phyloP scores from a whole-genome alignment of 92 coral and sea anemone genomes.

The Paramuricea clavata region DNA sequence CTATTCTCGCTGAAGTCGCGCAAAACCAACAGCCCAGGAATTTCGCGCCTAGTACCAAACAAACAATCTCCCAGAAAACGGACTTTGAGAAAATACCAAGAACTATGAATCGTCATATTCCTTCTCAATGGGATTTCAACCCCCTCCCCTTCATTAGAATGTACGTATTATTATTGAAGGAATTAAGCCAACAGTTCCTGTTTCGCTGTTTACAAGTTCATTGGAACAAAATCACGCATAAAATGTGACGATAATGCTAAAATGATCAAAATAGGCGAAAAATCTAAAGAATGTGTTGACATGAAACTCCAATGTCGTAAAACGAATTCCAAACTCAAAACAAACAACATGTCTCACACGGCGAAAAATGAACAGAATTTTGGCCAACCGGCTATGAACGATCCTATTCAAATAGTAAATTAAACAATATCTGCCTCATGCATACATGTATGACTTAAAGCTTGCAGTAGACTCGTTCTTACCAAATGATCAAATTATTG shows the following conservation, averaged over 20 bases:
- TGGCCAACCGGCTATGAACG: background rate
- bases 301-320: conserved; percentile 3
- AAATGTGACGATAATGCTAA: background rate
- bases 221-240: background rate
- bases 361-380: background rate
- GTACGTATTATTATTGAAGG: background rate
- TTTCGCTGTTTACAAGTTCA: conserved; percentile 5
- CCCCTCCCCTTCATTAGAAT: background rate
- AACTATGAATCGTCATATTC: background rate
- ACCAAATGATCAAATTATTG: no score
- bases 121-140: background rate
- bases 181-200: background rate
- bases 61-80: background rate
- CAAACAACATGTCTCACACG: background rate
- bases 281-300: background rate
- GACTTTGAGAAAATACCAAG: background rate
- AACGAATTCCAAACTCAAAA: conserved; percentile 1
- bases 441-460: background rate
- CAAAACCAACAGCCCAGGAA: no score
- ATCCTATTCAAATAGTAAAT: background rate
- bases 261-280: conserved; percentile 7
- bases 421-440: background rate
- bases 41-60: no score
- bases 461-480: no score
- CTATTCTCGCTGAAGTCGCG: no score